These are phyloP conservation scores for Sturnus vulgaris DNA, from an alignment of 2,113 vertebrate species.

Conservation along the genomic window DNA sequence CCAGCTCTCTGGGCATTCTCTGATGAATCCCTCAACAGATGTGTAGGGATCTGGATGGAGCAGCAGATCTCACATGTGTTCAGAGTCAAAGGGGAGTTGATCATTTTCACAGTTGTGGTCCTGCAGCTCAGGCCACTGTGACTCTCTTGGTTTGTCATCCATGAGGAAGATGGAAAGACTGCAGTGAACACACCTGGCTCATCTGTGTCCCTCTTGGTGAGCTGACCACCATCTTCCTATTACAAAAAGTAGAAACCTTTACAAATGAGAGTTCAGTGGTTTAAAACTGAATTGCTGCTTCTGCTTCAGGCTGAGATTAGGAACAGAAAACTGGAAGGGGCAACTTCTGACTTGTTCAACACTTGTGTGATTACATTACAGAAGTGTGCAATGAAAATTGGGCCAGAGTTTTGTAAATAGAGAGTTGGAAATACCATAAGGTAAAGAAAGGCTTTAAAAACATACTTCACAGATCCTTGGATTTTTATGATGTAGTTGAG, in stretches of 20 bases:
- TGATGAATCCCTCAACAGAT: not conserved
- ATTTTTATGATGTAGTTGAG: not conserved
- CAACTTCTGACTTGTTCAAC: not conserved
- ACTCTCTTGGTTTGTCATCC: not conserved
- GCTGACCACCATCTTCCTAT: not conserved
- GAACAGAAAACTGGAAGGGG: not conserved
- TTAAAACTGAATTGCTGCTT: not conserved
- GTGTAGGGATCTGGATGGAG: not conserved
- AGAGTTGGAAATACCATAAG: not conserved
- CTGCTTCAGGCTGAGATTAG: not conserved
- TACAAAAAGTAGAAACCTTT: not conserved
- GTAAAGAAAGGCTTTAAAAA: not conserved
- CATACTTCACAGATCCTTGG: not conserved
- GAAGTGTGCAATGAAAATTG: not conserved
- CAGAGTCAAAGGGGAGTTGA: not conserved
- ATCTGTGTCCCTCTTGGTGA: not conserved
- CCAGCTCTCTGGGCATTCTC: not conserved
- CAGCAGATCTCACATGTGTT: rapidly evolving
- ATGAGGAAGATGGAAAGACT: not conserved
- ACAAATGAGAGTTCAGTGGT: not conserved
- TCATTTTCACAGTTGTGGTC: not conserved
- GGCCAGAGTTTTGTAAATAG: not conserved
- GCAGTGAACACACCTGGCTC: not conserved
- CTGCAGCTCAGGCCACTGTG: not conserved
- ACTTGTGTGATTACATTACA: not conserved